Evolutionary conservation across 1,140 invertebrate species (phyloP).

Genomic region (Sitophilus oryzae): DNA sequence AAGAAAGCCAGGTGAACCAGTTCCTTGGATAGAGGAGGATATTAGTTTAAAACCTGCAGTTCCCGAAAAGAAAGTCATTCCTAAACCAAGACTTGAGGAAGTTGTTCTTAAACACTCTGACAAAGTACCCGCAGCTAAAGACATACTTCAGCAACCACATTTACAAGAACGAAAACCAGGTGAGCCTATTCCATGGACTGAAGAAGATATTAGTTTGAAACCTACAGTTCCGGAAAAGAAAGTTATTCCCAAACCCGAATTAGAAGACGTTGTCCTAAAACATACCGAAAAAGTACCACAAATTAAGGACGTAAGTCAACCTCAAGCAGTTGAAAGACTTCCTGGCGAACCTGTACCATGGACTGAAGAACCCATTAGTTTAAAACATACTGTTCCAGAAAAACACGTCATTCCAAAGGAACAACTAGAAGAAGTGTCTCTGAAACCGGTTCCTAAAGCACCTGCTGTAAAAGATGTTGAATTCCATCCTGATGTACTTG

Average conservation of each 20-base stretch:
- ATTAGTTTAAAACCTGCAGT: conserved; percentile 19
- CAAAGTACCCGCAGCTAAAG: conserved; percentile 21
- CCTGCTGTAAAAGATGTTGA: background rate
- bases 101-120: conserved; percentile 31
- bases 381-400: conserved; percentile 42
- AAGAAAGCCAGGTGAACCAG: conserved; percentile 26
- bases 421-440: conserved; percentile 31
- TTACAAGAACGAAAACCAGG: conserved; percentile 12
- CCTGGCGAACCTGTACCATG: conserved; percentile 36
- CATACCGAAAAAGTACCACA: conserved; percentile 18
- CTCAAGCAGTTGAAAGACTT: conserved; percentile 8
- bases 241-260: conserved; percentile 40
- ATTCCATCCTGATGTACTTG: background rate
- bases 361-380: conserved; percentile 43
- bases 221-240: conserved; percentile 41
- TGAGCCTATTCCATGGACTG: conserved; percentile 42
- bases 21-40: conserved; percentile 47
- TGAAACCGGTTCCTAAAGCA: conserved; percentile 25
- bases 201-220: conserved; percentile 45
- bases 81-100: conserved; percentile 40
- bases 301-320: conserved; percentile 17
- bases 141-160: conserved; percentile 22
- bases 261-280: conserved; percentile 34
- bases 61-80: conserved; percentile 36
- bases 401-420: conserved; percentile 42